Evolutionary conservation across 2,797 vertebrate genomes (phyloP).

Genomic region (Epinephelus malabaricus): DNA sequence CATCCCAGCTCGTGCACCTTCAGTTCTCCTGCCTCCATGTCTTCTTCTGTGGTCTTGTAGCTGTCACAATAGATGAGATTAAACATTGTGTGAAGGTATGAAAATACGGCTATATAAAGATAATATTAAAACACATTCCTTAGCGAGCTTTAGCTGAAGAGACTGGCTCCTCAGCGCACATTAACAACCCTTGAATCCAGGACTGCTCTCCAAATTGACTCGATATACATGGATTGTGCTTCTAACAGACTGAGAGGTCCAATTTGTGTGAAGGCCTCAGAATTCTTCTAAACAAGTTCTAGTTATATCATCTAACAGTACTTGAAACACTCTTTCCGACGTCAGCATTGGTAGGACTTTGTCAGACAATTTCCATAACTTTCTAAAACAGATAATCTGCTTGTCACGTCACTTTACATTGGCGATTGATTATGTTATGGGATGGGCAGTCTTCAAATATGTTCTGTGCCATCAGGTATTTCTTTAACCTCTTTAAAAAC

Average conservation of each 20-base stretch:
- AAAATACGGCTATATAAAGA: neutral
- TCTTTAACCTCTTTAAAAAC: too few species aligned
- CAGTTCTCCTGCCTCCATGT: neutral
- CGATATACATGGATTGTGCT: neutral
- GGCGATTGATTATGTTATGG: too few species aligned
- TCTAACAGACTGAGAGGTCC: neutral
- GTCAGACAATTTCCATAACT: too few species aligned
- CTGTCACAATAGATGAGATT: slow-evolving; percentile 8
- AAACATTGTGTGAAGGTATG: neutral
- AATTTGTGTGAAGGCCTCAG: neutral
- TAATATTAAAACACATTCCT: neutral
- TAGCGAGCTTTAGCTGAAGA: neutral
- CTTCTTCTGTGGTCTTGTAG: neutral
- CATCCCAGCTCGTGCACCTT: neutral
- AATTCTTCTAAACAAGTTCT: neutral
- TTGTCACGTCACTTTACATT: too few species aligned
- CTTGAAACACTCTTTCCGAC: neutral
- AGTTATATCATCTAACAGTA: neutral
- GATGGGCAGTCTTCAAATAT: too few species aligned
- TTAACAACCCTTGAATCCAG: too few species aligned
- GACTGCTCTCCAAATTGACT: neutral
- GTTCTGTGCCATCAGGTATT: too few species aligned
- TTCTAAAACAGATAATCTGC: too few species aligned
- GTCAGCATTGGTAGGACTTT: neutral
- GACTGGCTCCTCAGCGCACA: neutral